These are phyloP conservation scores for Phocoena sinus DNA, from an alignment of 2,113 vertebrate species.

Conservation along the genomic window DNA sequence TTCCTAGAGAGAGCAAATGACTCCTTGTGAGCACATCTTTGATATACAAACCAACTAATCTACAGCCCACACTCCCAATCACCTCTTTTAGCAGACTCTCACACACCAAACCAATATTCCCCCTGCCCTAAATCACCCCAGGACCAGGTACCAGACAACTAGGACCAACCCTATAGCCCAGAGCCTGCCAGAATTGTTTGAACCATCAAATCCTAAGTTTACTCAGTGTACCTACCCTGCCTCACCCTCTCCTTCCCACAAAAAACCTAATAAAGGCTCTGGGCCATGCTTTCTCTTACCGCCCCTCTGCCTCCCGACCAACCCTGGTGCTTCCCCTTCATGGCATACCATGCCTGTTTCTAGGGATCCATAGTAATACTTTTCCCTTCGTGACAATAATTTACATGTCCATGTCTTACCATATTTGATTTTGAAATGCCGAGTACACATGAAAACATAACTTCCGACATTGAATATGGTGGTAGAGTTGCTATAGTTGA, in stretches of 20 bases:
- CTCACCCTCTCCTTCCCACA: not conserved
- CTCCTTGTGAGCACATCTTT: not conserved
- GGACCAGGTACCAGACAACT: not conserved
- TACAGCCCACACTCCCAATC: not conserved
- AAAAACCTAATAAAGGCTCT: not conserved
- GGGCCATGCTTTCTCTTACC: too few species aligned
- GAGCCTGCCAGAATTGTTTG: not conserved
- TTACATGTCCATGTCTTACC: not conserved
- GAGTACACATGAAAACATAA: not conserved
- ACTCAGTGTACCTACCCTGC: not conserved
- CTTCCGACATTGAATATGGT: not conserved
- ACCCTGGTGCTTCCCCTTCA: not conserved
- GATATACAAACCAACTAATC: not conserved
- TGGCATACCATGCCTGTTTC: not conserved
- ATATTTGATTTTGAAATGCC: not conserved
- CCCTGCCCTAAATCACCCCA: not conserved
- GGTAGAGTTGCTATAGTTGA: rapidly evolving
- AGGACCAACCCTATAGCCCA: not conserved
- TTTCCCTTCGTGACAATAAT: not conserved
- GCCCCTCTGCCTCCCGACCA: not conserved
- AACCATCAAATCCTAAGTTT: not conserved
- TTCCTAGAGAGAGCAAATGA: not conserved
- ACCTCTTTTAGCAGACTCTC: not conserved
- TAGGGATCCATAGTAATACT: not conserved
- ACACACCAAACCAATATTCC: not conserved